A percentile compares a stretch with the other conserved stretches of the same genome.
These are phyloP conservation scores for Mesitornis unicolor DNA, from an alignment of 2,113 vertebrate species.

Conservation along the genomic window DNA sequence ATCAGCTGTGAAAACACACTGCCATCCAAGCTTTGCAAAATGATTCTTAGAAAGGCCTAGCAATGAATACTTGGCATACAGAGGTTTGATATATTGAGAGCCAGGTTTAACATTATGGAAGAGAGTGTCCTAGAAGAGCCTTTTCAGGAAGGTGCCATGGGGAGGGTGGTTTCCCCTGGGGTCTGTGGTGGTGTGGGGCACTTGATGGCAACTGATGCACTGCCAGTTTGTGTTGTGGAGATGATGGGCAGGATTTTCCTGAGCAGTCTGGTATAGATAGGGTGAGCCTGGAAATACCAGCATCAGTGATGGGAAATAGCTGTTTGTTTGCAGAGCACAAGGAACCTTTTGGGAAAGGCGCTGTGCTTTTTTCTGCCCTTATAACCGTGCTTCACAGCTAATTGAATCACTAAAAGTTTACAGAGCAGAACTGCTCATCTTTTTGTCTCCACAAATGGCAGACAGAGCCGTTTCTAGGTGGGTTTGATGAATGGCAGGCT, in stretches of 20 bases:
- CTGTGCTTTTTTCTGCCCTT: not conserved
- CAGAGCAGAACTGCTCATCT: not conserved
- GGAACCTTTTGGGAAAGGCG: not conserved
- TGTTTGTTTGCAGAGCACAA: not conserved
- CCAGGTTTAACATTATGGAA: not conserved
- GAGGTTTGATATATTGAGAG: not conserved
- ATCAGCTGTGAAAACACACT: constrained; percentile 56
- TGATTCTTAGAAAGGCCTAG: constrained; percentile 35
- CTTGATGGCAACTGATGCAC: not conserved
- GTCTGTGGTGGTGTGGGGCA: not conserved
- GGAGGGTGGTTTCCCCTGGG: not conserved
- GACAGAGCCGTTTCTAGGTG: not conserved
- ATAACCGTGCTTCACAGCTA: not conserved
- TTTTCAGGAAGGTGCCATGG: not conserved
- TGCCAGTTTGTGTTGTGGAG: not conserved
- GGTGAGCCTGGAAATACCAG: not conserved
- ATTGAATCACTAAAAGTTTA: not conserved
- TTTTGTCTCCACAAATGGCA: accelerated
- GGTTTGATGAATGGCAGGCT: not conserved
- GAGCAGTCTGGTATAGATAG: not conserved
- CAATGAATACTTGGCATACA: constrained; percentile 17
- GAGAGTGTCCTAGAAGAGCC: not conserved
- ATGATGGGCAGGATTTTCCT: not conserved
- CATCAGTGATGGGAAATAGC: not conserved
- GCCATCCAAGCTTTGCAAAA: constrained; percentile 34